Base-by-base conservation (phyloP, 30 jellyfish, hydroid and myxozoan species). In the Aurelia aurita complex sp. Pacific region DNA sequence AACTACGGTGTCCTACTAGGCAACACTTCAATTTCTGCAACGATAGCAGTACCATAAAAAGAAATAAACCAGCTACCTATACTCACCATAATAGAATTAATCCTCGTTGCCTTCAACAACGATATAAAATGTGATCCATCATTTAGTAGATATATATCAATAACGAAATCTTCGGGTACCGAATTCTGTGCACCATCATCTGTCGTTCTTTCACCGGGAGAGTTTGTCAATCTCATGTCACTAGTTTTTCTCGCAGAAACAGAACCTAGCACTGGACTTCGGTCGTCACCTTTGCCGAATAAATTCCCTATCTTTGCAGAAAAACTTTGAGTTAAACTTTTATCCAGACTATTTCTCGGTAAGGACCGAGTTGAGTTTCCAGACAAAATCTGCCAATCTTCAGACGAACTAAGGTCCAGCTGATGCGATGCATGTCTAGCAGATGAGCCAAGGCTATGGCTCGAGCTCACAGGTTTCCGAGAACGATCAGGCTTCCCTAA, bases 41-140 rank as follows among this genome's bases (percentile, higher is more conserved):
- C 8, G 57, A 7, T 4, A 46, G 57, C 57, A 46, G 57, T 6
- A 18, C 33, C 50, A 29, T 0, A 68, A 23, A 32, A 1, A 68
- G 33, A 7, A 29, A 68, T 16, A 4, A 18, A 18, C 51, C 5
- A 74, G 59, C 18, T 34, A 74, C 33, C 18, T 34, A 17, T n/a
- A 46, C 91, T 62, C 34, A 82, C 91, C 46, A 82, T 55, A 3
- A 70, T 70, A 35, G 64, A 59, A 61, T 82, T 82, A 23, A 72
- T 82, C 19, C 74, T 71, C 2, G 91, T 82, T 18, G 85, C 32
- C 64, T 67, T 82, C 50, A 82, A 50, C 5, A 82, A 64, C 1
- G 85, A 73, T 72, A 82, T 40, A 23, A 82, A 19, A 35, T 70
- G 65, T 29, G 91, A 82, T 10, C 73, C 91, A 12, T 74, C 91